Evolutionary conservation across 2,113 vertebrate genomes (phyloP).

Genomic region (Ammospiza caudacuta): DNA sequence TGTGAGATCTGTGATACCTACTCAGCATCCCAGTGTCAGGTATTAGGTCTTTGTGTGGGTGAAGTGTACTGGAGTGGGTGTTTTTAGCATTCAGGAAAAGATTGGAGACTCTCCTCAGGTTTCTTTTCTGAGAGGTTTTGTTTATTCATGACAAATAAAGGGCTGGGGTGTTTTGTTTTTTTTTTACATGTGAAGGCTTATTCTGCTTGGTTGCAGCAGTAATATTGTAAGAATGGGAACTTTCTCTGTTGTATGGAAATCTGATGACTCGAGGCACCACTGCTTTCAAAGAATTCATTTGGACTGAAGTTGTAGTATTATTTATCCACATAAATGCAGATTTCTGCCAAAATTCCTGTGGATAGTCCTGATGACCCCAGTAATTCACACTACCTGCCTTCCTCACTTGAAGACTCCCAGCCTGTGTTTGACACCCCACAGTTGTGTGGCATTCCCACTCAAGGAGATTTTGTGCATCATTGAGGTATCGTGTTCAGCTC

Average conservation of each 20-base stretch:
- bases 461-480: neutral
- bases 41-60: conserved; percentile 33
- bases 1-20: conserved; percentile 2
- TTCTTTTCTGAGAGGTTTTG: neutral
- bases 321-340: neutral
- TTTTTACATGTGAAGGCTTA: neutral
- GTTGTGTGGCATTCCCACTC: neutral
- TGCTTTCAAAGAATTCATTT: neutral
- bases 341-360: neutral
- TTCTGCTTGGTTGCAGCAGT: neutral
- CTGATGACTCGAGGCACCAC: neutral
- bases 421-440: neutral
- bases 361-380: neutral
- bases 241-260: neutral
- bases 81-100: neutral
- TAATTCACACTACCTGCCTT: neutral
- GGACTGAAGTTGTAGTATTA: neutral
- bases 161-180: neutral
- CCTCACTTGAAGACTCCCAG: neutral
- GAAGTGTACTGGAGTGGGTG: neutral
- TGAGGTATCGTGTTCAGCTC: neutral
- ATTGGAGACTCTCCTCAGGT: neutral
- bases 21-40: conserved; percentile 10
- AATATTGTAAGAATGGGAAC: neutral
- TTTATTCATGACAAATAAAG: conserved; percentile 10